Evolutionary conservation across 2,113 vertebrate genomes (phyloP), one percentile per base, ranked within the genome.

Genomic region (Nerophis lumbriciformis): DNA sequence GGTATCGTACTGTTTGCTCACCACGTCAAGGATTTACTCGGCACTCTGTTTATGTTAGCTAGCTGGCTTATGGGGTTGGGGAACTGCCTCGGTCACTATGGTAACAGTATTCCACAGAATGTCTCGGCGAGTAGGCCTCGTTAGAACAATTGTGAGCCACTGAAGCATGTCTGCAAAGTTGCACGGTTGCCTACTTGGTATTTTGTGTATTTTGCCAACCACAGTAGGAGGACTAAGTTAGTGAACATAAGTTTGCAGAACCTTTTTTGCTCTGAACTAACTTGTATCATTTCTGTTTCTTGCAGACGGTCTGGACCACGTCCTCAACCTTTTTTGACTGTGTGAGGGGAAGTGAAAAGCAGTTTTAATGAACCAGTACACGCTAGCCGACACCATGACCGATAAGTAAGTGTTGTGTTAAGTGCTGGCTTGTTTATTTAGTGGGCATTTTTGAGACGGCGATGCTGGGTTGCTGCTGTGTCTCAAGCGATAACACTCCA

Each of bases 281-380:
- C 7, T 48, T 19, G 4, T 11, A 14, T 48, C 55, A 8, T 57
- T 48, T 64, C 48, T 53, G 6, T 19, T 11, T 50, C 13, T 53
- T 52, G 9, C 59, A 91, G 89, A 79, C 56, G 39, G 9, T 38
- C 51, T 47, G 9, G 65, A 13, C 48, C 13, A 11, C 51, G 54
- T 14, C 51, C 35, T 74, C 73, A 53, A 52, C 72, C 48, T 3
- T 79, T 82, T 79, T 57, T 65, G 60, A 14, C 68, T 38, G 71
- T 69, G 79, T 61, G 77, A 77, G 64, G 66, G 65, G 55, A 75
- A 71, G 48, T 38, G 39, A 66, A 68, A 70, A 73, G 76, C 61
- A 56, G 69, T 72, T 88, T 90, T 84, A 73, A 92, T 90, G 88
- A 87, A 88, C 88, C 87, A 84, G 28, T 89, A 78, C 83, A 88